Percentiles rank a stretch among this genome's conserved stretches.
Evolutionary conservation across 2,113 vertebrate species (phyloP).

Genomic region (Sphyrna mokarran): DNA sequence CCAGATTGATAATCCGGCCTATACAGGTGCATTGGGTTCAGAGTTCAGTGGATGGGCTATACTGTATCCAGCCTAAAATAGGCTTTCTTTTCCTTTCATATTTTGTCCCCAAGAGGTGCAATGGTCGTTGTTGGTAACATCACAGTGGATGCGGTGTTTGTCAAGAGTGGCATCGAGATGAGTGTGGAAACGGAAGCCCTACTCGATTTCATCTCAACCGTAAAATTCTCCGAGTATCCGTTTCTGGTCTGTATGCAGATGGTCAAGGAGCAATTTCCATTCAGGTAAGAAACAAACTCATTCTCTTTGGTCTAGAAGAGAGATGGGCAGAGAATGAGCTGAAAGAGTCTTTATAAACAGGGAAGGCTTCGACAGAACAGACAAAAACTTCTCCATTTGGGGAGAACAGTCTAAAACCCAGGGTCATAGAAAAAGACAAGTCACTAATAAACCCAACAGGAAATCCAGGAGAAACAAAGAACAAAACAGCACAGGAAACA

Average conservation of each 20-base stretch:
- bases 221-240: conserved; percentile 93
- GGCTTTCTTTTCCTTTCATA: accelerated
- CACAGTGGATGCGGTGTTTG: conserved; percentile 78
- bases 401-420: neutral
- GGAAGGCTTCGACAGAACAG: neutral
- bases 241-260: conserved; percentile 96
- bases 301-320: neutral
- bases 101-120: conserved; percentile 62
- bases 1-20: neutral
- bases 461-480: neutral
- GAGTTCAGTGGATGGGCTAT: neutral
- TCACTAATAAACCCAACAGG: neutral
- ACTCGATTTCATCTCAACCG: conserved; percentile 84
- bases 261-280: conserved; percentile 74
- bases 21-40: neutral
- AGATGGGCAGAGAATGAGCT: neutral
- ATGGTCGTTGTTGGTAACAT: conserved; percentile 65
- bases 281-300: conserved; percentile 63
- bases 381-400: neutral
- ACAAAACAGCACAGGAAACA: too few relatives aligned
- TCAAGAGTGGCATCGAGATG: conserved; percentile 74
- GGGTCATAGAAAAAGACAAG: neutral
- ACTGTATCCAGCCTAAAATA: conserved; percentile 80
- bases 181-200: conserved; percentile 70
- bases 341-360: neutral